phyloP scores from a whole-genome alignment of 2,113 vertebrate genomes.

The Emydura subglobosa region DNA sequence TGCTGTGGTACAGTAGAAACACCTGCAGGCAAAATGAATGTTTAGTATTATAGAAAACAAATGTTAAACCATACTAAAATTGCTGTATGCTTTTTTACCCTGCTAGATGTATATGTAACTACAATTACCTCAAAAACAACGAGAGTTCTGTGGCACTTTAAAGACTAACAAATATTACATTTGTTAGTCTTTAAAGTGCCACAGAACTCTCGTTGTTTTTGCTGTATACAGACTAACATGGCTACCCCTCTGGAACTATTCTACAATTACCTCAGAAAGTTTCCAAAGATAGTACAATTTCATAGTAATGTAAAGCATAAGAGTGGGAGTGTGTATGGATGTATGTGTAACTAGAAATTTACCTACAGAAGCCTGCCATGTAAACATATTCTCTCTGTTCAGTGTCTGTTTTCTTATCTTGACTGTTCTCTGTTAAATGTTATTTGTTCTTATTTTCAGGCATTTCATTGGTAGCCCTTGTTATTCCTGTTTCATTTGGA shows the following conservation, averaged over 20 bases:
- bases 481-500: slow-evolving; percentile 87
- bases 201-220: too few species aligned
- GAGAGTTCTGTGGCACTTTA: too few species aligned
- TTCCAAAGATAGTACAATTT: slow-evolving; percentile 49
- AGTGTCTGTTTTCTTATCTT: rapidly evolving
- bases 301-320: slow-evolving; percentile 28
- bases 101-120: slow-evolving; percentile 47
- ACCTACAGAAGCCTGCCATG: background rate
- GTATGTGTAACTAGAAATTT: rapidly evolving
- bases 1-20: slow-evolving; percentile 37
- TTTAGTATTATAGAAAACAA: slow-evolving; percentile 60
- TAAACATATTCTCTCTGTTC: rapidly evolving
- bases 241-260: too few species aligned
- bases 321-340: background rate
- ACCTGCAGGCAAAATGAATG: slow-evolving; percentile 62
- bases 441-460: slow-evolving; percentile 76
- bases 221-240: too few species aligned
- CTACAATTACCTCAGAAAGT: slow-evolving; percentile 66
- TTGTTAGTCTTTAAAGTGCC: too few species aligned
- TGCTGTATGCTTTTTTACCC: slow-evolving; percentile 68
- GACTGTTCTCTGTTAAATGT: rapidly evolving
- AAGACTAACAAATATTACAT: too few species aligned
- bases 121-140: slow-evolving; percentile 59
- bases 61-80: slow-evolving; percentile 15
- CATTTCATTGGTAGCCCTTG: slow-evolving; percentile 87